Base-by-base conservation (phyloP, 2,888 invertebrate species). In the Schizaphis graminum region DNA sequence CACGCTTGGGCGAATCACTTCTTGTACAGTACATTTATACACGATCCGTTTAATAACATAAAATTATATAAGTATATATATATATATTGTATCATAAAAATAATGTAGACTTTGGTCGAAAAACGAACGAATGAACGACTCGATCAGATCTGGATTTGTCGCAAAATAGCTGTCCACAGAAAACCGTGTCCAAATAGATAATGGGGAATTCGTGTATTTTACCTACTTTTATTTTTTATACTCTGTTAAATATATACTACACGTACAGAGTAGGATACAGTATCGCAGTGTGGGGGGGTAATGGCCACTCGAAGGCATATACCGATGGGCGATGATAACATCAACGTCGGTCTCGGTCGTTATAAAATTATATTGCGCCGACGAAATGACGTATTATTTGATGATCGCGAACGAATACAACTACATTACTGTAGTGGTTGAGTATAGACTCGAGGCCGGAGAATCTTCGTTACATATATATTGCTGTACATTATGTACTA, bases 151-250 rank as follows among this genome's bases (percentile, higher is more conserved):
- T 8, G 77, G 77, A 77, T 41, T 77, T 8, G 77, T 77, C 21
- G 77, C 77, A 77, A 21, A 77, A 77, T 21, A 41, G 77, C 35
- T 77, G 77, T 77, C 5, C 56, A 89, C 86, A 1, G 86, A 56
- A 28, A 89, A 57, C 28, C 26, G 41, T 16, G 57, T 61, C 28
- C 89, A 89, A 44, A 44, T 35, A 44, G 89, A 89, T 89, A 89
- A 89, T 89, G 89, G 89, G 44, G 16, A 89, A 89, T 61, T 89
- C 89, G 89, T 89, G 89, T 57, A 77, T 41, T 77, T 35, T 77
- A 35, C 35, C 8, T 35, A n/a, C 1, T 26, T 44, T 61, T 44
- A 49, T 56, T 89, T 89, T 56, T 21, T 26, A 41, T 41, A 28
- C 26, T 41, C 13, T 1, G 7, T 28, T 7, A 41, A 77, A 21